Evolutionary conservation across 2,797 vertebrate genomes (phyloP).

Genomic region (Cynopterus sphinx): DNA sequence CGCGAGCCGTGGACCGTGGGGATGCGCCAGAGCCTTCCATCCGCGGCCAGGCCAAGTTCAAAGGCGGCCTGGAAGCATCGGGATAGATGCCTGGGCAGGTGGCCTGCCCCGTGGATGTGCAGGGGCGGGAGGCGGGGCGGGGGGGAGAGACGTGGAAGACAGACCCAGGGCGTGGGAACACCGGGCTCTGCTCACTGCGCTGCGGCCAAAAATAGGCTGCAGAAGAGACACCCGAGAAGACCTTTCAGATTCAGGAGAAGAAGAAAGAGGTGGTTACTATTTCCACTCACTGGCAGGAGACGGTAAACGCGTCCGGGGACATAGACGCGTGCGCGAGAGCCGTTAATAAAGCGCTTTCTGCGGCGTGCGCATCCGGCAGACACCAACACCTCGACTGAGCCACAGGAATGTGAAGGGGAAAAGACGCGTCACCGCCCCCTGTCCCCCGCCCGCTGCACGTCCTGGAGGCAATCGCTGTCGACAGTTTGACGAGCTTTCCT

Average conservation of each 20-base stretch:
- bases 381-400: not conserved
- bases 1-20: not conserved
- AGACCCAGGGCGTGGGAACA: not conserved
- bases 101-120: not conserved
- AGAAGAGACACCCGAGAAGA: not conserved
- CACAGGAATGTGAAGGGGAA: not conserved
- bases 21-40: not conserved
- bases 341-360: too few relatives aligned
- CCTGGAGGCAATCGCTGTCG: not conserved
- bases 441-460: not conserved
- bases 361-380: too few relatives aligned
- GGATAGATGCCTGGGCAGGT: not conserved
- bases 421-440: too few relatives aligned
- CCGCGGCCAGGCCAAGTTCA: not conserved
- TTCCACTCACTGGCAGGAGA: too few relatives aligned
- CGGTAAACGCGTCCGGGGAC: not conserved
- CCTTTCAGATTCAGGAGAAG: not conserved
- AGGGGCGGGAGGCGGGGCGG: too few relatives aligned
- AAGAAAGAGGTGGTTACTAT: too few relatives aligned
- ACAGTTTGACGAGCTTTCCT: not conserved
- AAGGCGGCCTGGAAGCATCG: slow-evolving; percentile 7
- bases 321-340: too few relatives aligned
- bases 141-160: not conserved
- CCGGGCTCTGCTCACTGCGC: not conserved
- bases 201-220: not conserved